Conservation (phyloP, 2,113 vertebrate genomes). For the Oreocharis arfaki region DNA sequence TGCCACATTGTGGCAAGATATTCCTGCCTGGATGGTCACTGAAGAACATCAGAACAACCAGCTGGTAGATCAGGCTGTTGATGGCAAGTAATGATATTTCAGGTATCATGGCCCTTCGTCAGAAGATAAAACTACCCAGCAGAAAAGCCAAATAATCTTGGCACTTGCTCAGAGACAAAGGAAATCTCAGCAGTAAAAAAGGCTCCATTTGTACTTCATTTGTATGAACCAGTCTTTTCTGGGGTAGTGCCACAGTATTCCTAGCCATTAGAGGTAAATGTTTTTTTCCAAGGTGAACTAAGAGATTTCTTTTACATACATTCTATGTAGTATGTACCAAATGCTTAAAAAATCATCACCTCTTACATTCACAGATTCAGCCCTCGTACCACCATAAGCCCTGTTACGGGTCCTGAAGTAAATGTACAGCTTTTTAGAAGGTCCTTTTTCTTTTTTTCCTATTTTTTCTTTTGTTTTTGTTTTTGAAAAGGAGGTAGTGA, state of each 20-base stretch:
- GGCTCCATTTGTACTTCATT: neutral
- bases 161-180: neutral
- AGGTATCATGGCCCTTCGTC: neutral
- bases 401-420: neutral
- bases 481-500: neutral
- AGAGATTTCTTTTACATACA: neutral
- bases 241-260: neutral
- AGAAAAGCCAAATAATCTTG: neutral
- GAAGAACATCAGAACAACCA: neutral
- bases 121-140: neutral
- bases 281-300: neutral
- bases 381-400: neutral
- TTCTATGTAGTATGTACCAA: neutral
- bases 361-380: neutral
- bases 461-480: too few relatives aligned
- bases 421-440: neutral
- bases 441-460: accelerated
- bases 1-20: neutral
- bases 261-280: neutral
- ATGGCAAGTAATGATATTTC: neutral
- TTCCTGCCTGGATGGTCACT: neutral
- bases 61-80: neutral
- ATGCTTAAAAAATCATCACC: neutral
- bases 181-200: neutral
- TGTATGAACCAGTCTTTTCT: neutral